Conservation (phyloP, 37 sponge, comb jelly and placozoan genomes). For the Halichondria panicea region DNA sequence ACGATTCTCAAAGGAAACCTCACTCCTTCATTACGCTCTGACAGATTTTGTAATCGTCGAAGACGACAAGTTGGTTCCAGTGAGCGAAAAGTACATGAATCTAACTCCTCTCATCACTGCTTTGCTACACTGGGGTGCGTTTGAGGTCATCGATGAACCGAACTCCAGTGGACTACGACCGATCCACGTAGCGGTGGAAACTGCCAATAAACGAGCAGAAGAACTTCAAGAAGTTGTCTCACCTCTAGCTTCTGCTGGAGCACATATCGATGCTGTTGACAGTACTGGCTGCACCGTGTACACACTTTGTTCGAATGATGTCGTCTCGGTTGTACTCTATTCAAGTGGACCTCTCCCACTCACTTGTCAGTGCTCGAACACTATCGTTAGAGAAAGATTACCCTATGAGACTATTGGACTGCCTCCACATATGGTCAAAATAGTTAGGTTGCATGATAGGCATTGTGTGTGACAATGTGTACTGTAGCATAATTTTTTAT, state of each 20-base stretch:
- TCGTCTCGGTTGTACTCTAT: conserved; percentile 25
- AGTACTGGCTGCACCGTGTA: conserved; percentile 21
- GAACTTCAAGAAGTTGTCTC: conserved; percentile 34
- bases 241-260: conserved; percentile 38
- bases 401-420: conserved; percentile 36
- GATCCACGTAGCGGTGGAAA: conserved; percentile 46
- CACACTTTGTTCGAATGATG: conserved; percentile 25
- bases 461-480: neutral
- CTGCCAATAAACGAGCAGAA: conserved; percentile 10
- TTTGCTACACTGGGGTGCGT: conserved; percentile 70
- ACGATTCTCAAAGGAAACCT: conserved; percentile 11
- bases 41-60: conserved; percentile 35
- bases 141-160: conserved; percentile 44
- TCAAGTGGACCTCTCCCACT: conserved; percentile 45
- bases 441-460: conserved; percentile 48
- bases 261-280: conserved; percentile 53
- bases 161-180: conserved; percentile 51
- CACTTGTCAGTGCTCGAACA: conserved; percentile 22
- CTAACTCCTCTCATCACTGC: conserved; percentile 37
- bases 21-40: conserved; percentile 73
- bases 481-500: neutral
- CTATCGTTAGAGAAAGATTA: conserved; percentile 24
- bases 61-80: neutral
- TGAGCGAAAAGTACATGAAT: conserved; percentile 32
- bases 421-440: conserved; percentile 39